Evolutionary conservation across 2,888 invertebrate species (phyloP), one percentile per base, ranked within the genome.

Genomic region (Drosophila mimica): DNA sequence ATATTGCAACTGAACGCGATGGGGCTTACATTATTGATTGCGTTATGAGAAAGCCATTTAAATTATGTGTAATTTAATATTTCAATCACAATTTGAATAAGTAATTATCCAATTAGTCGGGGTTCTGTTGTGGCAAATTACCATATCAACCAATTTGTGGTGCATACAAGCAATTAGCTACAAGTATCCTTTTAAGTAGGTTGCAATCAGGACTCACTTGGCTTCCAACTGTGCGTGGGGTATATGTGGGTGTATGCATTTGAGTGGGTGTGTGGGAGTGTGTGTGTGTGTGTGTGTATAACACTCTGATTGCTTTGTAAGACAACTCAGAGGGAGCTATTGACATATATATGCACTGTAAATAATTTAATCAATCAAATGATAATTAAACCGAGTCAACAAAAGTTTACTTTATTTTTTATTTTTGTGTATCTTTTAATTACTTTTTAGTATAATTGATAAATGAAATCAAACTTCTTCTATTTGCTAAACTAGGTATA

Each of bases 151-250:
- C 33, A 40, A 57, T 49, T 58, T 60, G 60, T 28, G 28, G 20
- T 36, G 56, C 79, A 74, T 43, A 54, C 20, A 49, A 56, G 59
- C 70, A 82, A 76, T 82, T 82, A 52, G 66, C 73, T 67, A 69
- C 62, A 79, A 84, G 70, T 79, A 76, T 61, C 46, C 48, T 33
- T 33, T 17, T 58, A 36, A 28, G 46, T 59, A 56, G 46, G 25
- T 36, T 51, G 65, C 76, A 86, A 83, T 86, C 79, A 73, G 61
- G 28, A 57, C 40, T 53, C 83, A 81, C 72, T 86, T 82, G 46
- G 54, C 63, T 76, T 54, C 53, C 64, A 69, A 68, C 79, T 65
- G 65, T 62, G 63, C 56, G 48, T 40, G 15, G 15, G 9, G 52
- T n/a, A 17, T 25, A 36, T 60, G 17, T 28, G 13, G n/a, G 9